phyloP scores from a whole-genome alignment of 1,140 invertebrate genomes.

The Gerris buenoi region DNA sequence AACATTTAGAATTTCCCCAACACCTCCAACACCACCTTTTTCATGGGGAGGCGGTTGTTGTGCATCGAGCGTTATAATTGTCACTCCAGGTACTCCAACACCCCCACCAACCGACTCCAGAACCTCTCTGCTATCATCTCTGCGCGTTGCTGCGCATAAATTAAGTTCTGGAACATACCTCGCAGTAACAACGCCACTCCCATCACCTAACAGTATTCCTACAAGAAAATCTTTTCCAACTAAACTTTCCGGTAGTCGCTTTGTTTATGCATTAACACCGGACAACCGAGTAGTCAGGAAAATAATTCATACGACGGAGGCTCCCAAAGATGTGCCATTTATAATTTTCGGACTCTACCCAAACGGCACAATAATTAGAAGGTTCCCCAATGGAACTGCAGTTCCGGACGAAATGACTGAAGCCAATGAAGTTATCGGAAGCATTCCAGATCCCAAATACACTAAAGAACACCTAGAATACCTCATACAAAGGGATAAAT shows the following conservation, averaged over 20 bases:
- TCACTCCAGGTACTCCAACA: background rate
- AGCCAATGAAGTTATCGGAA: slow-evolving; percentile 20
- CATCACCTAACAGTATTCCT: background rate
- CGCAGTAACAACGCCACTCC: background rate
- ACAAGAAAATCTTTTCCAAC: background rate
- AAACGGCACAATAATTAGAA: slow-evolving; percentile 22
- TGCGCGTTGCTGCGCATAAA: too few relatives aligned
- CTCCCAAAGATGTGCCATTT: slow-evolving; percentile 19
- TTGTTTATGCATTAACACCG: slow-evolving; percentile 20
- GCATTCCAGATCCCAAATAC: slow-evolving; percentile 12
- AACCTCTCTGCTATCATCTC: background rate
- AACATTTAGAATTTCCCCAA: background rate
- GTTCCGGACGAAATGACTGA: slow-evolving; percentile 22
- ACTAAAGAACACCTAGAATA: slow-evolving; percentile 14
- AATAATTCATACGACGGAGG: slow-evolving; percentile 12
- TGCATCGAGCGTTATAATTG: background rate
- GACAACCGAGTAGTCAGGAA: slow-evolving; percentile 19
- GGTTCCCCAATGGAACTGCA: slow-evolving; percentile 21
- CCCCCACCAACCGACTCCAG: too few relatives aligned
- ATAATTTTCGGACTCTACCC: slow-evolving; percentile 22
- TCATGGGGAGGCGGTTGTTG: background rate
- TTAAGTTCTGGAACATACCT: background rate
- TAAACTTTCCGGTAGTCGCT: background rate
- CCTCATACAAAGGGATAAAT: slow-evolving; percentile 17
- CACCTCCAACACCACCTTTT: background rate